Evolutionary conservation across 2,113 vertebrate genomes (phyloP).

Genomic region (Cervus canadensis): DNA sequence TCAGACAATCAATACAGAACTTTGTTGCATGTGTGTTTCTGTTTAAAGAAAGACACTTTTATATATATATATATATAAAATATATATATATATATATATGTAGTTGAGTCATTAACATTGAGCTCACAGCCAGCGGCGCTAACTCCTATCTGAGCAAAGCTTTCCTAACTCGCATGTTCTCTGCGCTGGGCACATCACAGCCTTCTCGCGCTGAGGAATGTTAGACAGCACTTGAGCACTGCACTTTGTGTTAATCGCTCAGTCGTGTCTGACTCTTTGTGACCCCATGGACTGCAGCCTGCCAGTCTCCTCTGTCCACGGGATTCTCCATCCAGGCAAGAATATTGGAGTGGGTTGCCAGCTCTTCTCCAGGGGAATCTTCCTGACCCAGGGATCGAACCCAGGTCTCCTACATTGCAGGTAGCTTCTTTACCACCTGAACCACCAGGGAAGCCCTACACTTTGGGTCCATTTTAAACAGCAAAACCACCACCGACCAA

Average conservation of each 20-base stretch:
- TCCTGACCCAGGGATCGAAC: neutral
- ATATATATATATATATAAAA: no score
- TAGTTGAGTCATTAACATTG: neutral
- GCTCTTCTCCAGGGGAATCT: neutral
- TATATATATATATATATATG: neutral
- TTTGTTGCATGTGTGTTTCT: neutral
- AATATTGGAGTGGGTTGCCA: neutral
- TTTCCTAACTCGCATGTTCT: fast-evolving
- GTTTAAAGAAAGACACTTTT: neutral
- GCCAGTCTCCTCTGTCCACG: neutral
- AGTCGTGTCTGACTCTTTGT: neutral
- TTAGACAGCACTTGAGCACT: no score
- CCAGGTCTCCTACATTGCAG: neutral
- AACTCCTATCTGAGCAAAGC: neutral
- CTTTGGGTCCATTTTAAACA: neutral
- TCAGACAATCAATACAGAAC: neutral
- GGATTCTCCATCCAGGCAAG: neutral
- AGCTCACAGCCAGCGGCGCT: neutral
- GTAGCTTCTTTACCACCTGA: neutral
- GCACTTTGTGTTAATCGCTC: neutral
- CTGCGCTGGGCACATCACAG: neutral
- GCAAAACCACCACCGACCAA: neutral
- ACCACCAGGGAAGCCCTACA: neutral
- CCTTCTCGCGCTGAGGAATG: neutral
- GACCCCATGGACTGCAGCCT: neutral